Evolutionary conservation across 2,888 invertebrate genomes (phyloP), one percentile per base, ranked within the genome.

Genomic region (Schrankia costaestrigalis): DNA sequence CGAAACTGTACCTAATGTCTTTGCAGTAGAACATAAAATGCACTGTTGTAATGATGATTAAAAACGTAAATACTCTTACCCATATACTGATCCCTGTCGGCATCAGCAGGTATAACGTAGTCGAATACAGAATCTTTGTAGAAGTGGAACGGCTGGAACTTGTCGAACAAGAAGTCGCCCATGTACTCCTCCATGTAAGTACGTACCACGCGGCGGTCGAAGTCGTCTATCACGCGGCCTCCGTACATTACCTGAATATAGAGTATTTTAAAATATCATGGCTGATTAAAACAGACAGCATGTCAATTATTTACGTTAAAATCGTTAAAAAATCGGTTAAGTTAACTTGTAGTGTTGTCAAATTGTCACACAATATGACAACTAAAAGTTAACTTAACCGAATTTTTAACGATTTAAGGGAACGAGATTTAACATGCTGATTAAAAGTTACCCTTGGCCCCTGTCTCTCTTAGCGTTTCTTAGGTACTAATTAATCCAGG

Each of bases 111-210:
- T 46, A 97, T 91, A 28, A 90, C 84, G 75, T 97, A 97, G 69
- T 95, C 94, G 1, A 94, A 93, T 7, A 81, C 72, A 1, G 90
- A 80, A 68, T 96, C 95, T 27, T 83, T 83, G 72, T 94, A 97
- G 85, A 97, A 97, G 76, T 96, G 95, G 84, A 96, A 97, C 0
- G 95, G 95, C 74, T 97, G 95, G 78, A 95, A 96, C 35, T 92
- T 91, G 71, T 97, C 96, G 73, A 97, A 97, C 29, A 97, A 89
- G 75, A 97, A 97, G 69, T 97, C 97, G 0, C 97, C 97, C 90
- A 97, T 93, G 71, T 97, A 97, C 77, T 97, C 97, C 71, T 96
- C 93, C 95, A 97, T 96, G 79, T 97, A 97, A 0, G 93, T 95
- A 48, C 91, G 89, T 2, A 96, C 93, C 7, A 97, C 93, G 43